These are phyloP conservation scores for Halyomorpha halys DNA, from an alignment of 1,140 invertebrate genomes.

Conservation along the genomic window DNA sequence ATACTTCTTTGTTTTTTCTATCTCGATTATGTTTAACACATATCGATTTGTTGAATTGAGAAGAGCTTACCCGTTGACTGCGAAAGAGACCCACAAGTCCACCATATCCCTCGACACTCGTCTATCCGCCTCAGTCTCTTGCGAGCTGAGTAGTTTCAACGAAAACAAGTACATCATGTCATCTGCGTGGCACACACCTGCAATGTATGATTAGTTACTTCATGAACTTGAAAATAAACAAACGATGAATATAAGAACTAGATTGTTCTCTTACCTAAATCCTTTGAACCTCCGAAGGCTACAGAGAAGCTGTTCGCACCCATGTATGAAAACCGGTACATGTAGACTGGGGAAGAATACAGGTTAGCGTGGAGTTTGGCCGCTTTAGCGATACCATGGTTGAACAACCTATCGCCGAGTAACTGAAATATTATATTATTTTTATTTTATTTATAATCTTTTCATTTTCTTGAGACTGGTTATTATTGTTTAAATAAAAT, in stretches of 20 bases:
- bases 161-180: slow-evolving; percentile 12
- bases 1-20: no score
- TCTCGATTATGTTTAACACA: no score
- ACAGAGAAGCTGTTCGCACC: not conserved
- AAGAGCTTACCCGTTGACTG: not conserved
- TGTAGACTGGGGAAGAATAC: not conserved
- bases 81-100: not conserved
- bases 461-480: no score
- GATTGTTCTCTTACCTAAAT: not conserved
- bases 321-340: not conserved
- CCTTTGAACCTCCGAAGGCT: not conserved
- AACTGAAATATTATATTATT: not conserved
- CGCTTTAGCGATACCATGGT: not conserved
- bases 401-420: not conserved
- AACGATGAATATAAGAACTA: no score
- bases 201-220: not conserved
- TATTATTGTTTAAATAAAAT: no score
- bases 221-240: no score
- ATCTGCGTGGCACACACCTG: slow-evolving; percentile 18
- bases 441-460: no score
- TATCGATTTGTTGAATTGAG: no score
- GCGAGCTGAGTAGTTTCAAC: not conserved
- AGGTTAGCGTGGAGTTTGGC: slow-evolving; percentile 1
- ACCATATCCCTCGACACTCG: not conserved
- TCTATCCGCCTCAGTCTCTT: not conserved